phyloP scores from a whole-genome alignment of 2,888 invertebrate genomes.

The Nasonovia ribisnigri region DNA sequence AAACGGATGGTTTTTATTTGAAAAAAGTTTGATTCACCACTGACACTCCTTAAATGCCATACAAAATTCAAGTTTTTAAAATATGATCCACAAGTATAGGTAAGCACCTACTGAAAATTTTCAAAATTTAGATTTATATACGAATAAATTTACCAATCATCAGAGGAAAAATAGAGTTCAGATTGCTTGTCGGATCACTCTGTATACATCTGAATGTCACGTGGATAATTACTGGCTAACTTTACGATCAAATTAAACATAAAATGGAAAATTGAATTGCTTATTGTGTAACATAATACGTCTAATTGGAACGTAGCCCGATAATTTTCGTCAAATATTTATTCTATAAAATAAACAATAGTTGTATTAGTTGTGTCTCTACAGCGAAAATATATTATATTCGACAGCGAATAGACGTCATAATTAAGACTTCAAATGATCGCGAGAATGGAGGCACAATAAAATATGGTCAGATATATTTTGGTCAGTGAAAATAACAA shows the following conservation, averaged over 20 bases:
- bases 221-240: background rate
- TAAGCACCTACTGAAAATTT: too few species aligned
- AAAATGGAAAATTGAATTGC: background rate
- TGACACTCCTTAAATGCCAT: background rate
- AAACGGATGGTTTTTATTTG: background rate
- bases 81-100: too few species aligned
- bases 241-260: background rate
- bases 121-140: background rate
- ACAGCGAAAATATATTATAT: background rate
- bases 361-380: background rate
- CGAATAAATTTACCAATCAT: too few species aligned
- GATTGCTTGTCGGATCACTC: background rate
- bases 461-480: too few species aligned
- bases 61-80: background rate
- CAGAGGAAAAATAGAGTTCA: fast-evolving
- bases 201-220: background rate
- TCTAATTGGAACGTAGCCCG: background rate
- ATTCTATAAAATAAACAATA: background rate
- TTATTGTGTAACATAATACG: background rate
- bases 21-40: background rate
- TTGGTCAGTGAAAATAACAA: background rate
- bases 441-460: background rate
- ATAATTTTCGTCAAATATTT: background rate
- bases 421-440: background rate
- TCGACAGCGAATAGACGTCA: background rate